Percentiles rank a stretch among this genome's conserved stretches.
phyloP scores from a whole-genome alignment of 2,797 vertebrate species.

The Enteromius radiatus region DNA sequence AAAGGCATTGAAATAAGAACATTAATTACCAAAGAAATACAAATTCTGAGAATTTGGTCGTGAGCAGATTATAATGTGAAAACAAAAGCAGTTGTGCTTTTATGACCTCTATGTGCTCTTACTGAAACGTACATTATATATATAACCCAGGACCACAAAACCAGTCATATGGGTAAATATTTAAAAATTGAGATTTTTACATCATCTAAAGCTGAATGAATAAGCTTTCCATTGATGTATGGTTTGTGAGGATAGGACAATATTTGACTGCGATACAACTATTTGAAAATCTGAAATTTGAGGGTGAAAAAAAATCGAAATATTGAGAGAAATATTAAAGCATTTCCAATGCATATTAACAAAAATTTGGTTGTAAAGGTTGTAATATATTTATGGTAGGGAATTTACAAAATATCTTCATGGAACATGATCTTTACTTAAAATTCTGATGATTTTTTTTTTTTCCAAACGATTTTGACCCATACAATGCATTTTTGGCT shows the following conservation, averaged over 20 bases:
- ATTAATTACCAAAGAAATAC: not conserved
- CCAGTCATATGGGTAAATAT: not conserved
- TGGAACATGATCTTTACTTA: not conserved
- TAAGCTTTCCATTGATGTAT: not conserved
- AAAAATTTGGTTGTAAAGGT: too few species aligned
- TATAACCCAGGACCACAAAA: not conserved
- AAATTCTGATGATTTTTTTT: too few species aligned
- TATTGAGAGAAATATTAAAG: not conserved
- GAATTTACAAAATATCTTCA: not conserved
- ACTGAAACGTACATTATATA: not conserved
- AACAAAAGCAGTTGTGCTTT: not conserved
- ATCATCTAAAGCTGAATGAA: not conserved
- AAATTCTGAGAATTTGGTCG: not conserved
- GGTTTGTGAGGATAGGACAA: not conserved
- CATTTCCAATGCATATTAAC: not conserved
- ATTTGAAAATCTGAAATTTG: not conserved
- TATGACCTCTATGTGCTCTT: constrained; percentile 20
- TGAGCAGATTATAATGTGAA: constrained; percentile 21
- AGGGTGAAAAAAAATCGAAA: not conserved
- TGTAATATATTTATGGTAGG: not conserved
- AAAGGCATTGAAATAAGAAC: not conserved
- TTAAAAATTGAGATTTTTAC: not conserved
- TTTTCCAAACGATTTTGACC: too few species aligned
- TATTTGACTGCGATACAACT: not conserved
- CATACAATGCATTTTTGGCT: not conserved